A percentile compares a stretch with the other conserved stretches of the same genome.
These are phyloP conservation scores for Armadillidium nasatum DNA, from an alignment of 1,140 invertebrate species.

Conservation along the genomic window DNA sequence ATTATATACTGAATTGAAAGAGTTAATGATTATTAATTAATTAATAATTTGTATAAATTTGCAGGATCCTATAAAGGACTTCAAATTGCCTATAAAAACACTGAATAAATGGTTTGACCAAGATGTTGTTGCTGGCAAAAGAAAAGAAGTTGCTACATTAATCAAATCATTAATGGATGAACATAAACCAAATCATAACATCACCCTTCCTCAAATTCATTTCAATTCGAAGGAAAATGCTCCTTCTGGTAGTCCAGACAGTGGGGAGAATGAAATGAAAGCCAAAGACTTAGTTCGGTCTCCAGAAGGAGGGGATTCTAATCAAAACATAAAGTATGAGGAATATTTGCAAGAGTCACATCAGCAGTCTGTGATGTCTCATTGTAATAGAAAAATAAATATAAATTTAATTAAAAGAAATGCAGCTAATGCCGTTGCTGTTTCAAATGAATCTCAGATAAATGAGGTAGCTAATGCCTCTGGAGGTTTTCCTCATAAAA, in stretches of 20 bases:
- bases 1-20: no score
- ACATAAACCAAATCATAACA: constrained; percentile 46
- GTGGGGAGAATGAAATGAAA: background rate
- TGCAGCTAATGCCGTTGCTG: no score
- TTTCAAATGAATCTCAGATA: no score
- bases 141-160: constrained; percentile 49
- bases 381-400: background rate
- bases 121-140: constrained; percentile 48
- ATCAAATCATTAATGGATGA: constrained; percentile 49
- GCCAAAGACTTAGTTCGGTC: background rate
- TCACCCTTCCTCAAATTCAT: constrained; percentile 37
- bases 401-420: background rate
- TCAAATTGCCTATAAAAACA: constrained; percentile 50
- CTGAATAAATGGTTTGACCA: constrained; percentile 51
- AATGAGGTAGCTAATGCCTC: no score
- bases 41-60: no score
- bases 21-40: no score
- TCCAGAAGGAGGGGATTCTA: background rate
- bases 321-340: background rate
- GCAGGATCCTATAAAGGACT: constrained; percentile 51
- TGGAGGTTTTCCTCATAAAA: no score
- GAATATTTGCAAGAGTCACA: background rate
- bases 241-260: background rate
- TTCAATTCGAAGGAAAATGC: constrained; percentile 25
- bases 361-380: no score